phyloP scores from a whole-genome alignment of 23 tunicate species.

The Trididemnum clinides region DNA sequence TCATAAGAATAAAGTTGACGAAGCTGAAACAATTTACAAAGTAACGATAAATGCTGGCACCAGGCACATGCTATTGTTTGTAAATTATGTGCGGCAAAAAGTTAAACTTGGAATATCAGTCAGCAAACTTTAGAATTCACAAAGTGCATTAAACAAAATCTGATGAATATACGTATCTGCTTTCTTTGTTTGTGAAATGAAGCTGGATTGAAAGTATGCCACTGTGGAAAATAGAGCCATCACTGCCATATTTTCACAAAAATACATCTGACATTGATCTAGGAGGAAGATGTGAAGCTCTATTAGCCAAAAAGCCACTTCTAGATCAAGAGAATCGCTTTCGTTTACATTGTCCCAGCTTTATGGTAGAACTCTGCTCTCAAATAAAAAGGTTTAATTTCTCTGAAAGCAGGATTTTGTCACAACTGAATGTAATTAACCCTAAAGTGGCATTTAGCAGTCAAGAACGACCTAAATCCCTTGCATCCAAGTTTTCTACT shows the following conservation, averaged over 20 bases:
- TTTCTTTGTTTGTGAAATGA: not conserved
- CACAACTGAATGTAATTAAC: not conserved
- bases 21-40: not conserved
- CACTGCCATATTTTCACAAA: not conserved
- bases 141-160: not conserved
- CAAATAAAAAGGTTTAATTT: not conserved
- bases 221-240: not conserved
- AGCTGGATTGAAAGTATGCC: not conserved
- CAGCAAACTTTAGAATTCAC: not conserved
- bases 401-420: not conserved
- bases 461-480: not conserved
- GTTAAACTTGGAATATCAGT: not conserved
- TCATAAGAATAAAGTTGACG: not conserved
- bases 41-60: not conserved
- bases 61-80: not conserved
- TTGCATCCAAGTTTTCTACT: not conserved
- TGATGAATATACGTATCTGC: not conserved
- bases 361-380: not conserved
- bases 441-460: not conserved
- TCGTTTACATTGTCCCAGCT: not conserved
- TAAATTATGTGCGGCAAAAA: not conserved
- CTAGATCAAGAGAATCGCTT: not conserved
- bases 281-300: not conserved
- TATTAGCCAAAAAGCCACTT: not conserved
- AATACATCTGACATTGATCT: not conserved